phyloP scores from a whole-genome alignment of 2,888 invertebrate genomes.

The Anthophora plumipes region DNA sequence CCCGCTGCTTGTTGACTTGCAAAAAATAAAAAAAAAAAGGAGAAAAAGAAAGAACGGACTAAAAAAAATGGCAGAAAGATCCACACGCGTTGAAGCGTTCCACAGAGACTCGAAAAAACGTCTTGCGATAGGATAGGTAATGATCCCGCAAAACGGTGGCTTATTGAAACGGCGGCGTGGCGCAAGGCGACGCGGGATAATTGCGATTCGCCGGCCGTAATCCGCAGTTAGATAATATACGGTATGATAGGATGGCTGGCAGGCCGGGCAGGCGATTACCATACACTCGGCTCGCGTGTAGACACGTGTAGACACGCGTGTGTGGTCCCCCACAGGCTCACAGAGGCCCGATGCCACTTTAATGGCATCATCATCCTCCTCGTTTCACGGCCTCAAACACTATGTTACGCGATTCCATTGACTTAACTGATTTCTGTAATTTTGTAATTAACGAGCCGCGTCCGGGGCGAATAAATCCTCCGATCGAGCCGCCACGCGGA shows the following conservation, averaged over 20 bases:
- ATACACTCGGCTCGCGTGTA: constrained; percentile 66
- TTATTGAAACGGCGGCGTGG: constrained; percentile 78
- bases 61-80: too few relatives aligned
- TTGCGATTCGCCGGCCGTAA: constrained; percentile 76
- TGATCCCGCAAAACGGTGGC: constrained; percentile 77
- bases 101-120: not conserved
- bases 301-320: constrained; percentile 39
- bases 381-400: constrained; percentile 52
- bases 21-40: constrained; percentile 20
- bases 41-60: not conserved
- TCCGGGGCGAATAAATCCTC: constrained; percentile 54
- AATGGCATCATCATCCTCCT: constrained; percentile 68
- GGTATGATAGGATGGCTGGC: constrained; percentile 75
- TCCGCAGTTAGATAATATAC: constrained; percentile 78
- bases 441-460: constrained; percentile 54
- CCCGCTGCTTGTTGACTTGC: constrained; percentile 66
- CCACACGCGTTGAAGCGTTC: too few relatives aligned
- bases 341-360: constrained; percentile 62
- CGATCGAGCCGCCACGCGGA: constrained; percentile 25
- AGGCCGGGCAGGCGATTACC: constrained; percentile 72
- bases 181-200: constrained; percentile 73
- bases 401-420: constrained; percentile 57
- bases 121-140: constrained; percentile 66
- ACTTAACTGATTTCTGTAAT: constrained; percentile 57
- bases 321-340: constrained; percentile 24